phyloP scores from a whole-genome alignment of 2,888 invertebrate species.

The Eupsilia transversa region DNA sequence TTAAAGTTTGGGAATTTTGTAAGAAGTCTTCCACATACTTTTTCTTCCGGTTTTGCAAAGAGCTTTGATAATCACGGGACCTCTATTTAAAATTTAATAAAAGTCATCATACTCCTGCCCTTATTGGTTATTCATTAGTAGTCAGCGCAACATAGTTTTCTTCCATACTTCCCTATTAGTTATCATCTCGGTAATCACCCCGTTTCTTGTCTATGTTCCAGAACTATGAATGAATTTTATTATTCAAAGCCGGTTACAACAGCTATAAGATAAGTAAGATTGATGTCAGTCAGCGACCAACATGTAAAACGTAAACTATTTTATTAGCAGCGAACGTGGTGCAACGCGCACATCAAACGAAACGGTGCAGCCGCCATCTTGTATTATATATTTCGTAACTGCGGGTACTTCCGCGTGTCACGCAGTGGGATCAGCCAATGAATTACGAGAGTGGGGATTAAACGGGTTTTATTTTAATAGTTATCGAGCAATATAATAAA shows the following conservation, averaged over 20 bases:
- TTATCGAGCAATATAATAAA: conserved; percentile 12
- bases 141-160: too few relatives aligned
- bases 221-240: background rate
- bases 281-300: conserved; percentile 7
- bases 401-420: conserved; percentile 31
- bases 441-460: conserved; percentile 17
- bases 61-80: too few relatives aligned
- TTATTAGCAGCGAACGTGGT: conserved; percentile 13
- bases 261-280: conserved; percentile 1
- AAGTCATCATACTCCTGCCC: too few relatives aligned
- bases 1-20: too few relatives aligned
- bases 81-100: too few relatives aligned
- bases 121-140: too few relatives aligned
- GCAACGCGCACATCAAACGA: conserved; percentile 34
- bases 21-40: too few relatives aligned
- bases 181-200: too few relatives aligned
- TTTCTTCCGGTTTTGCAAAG: too few relatives aligned
- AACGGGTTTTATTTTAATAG: conserved; percentile 8
- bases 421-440: conserved; percentile 21
- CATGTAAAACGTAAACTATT: conserved; percentile 8
- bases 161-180: too few relatives aligned
- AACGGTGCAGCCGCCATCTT: conserved; percentile 22
- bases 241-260: background rate
- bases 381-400: conserved; percentile 12
- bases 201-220: too few relatives aligned